A percentile compares a stretch with the other conserved stretches of the same genome.
phyloP scores from a whole-genome alignment of 2,888 invertebrate species.

The Serripes groenlandicus region DNA sequence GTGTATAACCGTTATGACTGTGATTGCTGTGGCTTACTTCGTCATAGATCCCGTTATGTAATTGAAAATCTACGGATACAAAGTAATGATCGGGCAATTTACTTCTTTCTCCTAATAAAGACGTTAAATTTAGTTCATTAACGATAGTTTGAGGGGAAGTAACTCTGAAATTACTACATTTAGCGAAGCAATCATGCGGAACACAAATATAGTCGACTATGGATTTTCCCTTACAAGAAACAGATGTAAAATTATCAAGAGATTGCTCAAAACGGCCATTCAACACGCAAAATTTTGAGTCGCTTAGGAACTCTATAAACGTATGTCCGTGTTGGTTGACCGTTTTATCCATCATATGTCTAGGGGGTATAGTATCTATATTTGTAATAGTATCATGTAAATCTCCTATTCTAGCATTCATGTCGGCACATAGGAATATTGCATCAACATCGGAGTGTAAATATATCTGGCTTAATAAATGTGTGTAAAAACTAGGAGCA shows the following conservation, averaged over 20 bases:
- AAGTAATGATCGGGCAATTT: no score
- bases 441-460: neutral
- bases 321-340: slow-evolving; percentile 1
- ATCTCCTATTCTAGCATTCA: neutral
- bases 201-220: slow-evolving; percentile 46
- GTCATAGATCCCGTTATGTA: no score
- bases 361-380: neutral
- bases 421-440: neutral
- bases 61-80: no score
- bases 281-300: slow-evolving; percentile 45
- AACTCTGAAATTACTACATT: slow-evolving; percentile 35
- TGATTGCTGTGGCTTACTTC: no score
- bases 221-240: slow-evolving; percentile 37
- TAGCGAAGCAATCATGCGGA: slow-evolving; percentile 28
- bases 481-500: neutral
- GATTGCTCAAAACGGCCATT: slow-evolving; percentile 30
- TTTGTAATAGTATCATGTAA: neutral
- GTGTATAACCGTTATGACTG: neutral
- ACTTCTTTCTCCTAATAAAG: slow-evolving; percentile 25
- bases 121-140: slow-evolving; percentile 4
- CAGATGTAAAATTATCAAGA: slow-evolving; percentile 40
- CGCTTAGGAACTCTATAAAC: slow-evolving; percentile 33
- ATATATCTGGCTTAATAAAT: neutral
- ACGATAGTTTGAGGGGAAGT: slow-evolving; percentile 23
- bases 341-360: neutral